A percentile compares a stretch with the other conserved stretches of the same genome.
Conservation (phyloP, 2,113 vertebrate species). For the Nansenia antarctica region DNA sequence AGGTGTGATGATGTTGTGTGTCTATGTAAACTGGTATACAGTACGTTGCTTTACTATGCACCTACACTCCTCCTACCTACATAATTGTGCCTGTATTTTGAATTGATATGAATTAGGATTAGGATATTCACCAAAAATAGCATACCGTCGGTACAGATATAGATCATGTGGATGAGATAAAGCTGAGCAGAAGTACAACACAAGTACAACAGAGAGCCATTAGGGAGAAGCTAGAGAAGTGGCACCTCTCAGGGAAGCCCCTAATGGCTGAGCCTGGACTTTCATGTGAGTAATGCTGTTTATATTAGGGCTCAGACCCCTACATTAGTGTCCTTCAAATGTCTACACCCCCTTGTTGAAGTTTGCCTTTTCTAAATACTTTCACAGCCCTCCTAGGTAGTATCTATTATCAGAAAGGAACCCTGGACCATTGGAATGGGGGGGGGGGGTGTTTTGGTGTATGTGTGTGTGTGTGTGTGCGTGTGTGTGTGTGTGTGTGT, state of each 20-base stretch:
- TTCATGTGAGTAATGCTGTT: slow-evolving; percentile 77
- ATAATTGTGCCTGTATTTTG: too few relatives aligned
- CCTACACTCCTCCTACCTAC: too few relatives aligned
- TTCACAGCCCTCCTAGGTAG: slow-evolving; percentile 65
- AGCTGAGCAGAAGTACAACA: slow-evolving; percentile 16
- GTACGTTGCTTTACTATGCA: too few relatives aligned
- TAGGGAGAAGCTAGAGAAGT: slow-evolving; percentile 57
- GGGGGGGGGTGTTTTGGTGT: slow-evolving; percentile 44
- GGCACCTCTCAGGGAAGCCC: slow-evolving; percentile 51
- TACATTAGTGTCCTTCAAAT: slow-evolving; percentile 77
- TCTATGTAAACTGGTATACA: too few relatives aligned
- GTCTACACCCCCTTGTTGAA: slow-evolving; percentile 44
- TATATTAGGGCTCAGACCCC: slow-evolving; percentile 68
- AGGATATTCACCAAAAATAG: slow-evolving; percentile 1
- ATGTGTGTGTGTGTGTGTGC: too few relatives aligned
- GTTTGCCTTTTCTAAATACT: slow-evolving; percentile 67
- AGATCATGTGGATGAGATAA: slow-evolving; percentile 15
- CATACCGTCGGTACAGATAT: background rate
- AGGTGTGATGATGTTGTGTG: slow-evolving; percentile 16
- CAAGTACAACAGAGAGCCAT: slow-evolving; percentile 45
- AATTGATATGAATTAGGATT: too few relatives aligned
- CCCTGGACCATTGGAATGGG: slow-evolving; percentile 33
- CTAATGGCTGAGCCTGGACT: slow-evolving; percentile 60
- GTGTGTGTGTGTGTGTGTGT: too few relatives aligned
- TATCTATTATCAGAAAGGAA: slow-evolving; percentile 57